Base-by-base conservation (phyloP, 2,888 invertebrate species). In the Pristionchus mayeri region DNA sequence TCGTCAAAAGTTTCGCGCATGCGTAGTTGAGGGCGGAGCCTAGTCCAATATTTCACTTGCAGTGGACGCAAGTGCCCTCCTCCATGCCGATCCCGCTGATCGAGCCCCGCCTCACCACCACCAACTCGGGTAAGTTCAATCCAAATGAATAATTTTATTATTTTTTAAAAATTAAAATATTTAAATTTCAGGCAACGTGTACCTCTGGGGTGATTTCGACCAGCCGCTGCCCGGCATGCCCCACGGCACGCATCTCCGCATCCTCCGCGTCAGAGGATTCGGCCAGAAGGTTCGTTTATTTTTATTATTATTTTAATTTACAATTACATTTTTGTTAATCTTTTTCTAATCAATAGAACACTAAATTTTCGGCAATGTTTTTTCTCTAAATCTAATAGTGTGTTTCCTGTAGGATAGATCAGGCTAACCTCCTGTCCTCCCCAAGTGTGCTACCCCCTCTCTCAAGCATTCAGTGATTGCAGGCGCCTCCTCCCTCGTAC, bases 141-240 rank as follows among this genome's bases (percentile, higher is more conserved):
- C 67, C 11, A 27, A 30, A 57, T 21, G 21, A 21, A 24, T n/a
- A 57, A 11, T 11, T 63, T 27, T 63, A 6, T 18, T 18, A 34
- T 63, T 6, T 63, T 63, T 63, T 30, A 54, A 54, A 54, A 54
- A n/a, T n/a, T 54, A 21, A 54, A 18, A 54, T 21, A 54, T 4
- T 21, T 63, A n/a, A 37, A 67, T 71, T 44, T n/a, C 63, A 90
- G 90, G 90, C 76, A 90, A 90, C 82, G 89, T 91, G 54, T 92
- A 90, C 82, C 87, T 92, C 37, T 92, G 92, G 91, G 92, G 92
- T 54, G 92, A 92, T 84, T 92, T 91, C 63, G 92, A 92, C 80
- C 88, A 91, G 86, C 92, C 92, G 67, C 86, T 92, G 40, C 92
- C 92, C 37, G 92, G 92, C 63, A 92, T 92, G 92, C 91, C 91